Percentiles rank a stretch among this genome's conserved stretches.
Conservation (phyloP, 2,888 invertebrate species). For the Nephrocerus scutellatus region DNA sequence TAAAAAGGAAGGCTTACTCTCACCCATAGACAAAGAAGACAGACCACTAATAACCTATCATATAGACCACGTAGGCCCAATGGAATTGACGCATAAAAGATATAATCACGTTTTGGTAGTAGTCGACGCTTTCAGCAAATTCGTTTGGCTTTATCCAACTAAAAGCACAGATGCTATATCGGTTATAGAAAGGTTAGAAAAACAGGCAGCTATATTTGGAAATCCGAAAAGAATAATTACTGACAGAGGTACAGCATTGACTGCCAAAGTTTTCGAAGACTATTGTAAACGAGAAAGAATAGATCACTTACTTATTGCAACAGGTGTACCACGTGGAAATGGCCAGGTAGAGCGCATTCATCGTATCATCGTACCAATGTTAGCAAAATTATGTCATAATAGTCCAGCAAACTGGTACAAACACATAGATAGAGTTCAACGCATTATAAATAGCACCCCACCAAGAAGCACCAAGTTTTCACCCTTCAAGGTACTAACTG, state of each 20-base stretch:
- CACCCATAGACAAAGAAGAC: conserved; percentile 31
- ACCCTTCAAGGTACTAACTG: conserved; percentile 6
- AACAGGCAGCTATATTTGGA: conserved; percentile 6
- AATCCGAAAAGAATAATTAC: conserved; percentile 30
- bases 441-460: conserved; percentile 26
- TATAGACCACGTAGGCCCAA: conserved; percentile 36
- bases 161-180: conserved; percentile 28
- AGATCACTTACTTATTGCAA: conserved; percentile 27
- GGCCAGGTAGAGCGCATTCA: conserved; percentile 35
- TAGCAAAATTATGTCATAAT: conserved; percentile 34
- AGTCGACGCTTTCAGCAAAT: conserved; percentile 34
- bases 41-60: conserved; percentile 31
- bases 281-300: conserved; percentile 29
- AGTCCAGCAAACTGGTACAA: conserved; percentile 31
- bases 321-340: conserved; percentile 34
- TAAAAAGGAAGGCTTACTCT: conserved; percentile 33
- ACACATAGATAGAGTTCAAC: conserved; percentile 23
- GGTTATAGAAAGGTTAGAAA: conserved; percentile 27
- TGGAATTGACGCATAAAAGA: conserved; percentile 27
- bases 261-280: conserved; percentile 30
- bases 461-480: conserved; percentile 21
- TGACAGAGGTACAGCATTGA: conserved; percentile 39
- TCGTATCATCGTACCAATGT: conserved; percentile 28
- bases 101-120: conserved; percentile 35
- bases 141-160: conserved; percentile 33